Evolutionary conservation across 2,113 vertebrate genomes (phyloP), one percentile per base, ranked within the genome.

Genomic region (Protomyctophum bolini): DNA sequence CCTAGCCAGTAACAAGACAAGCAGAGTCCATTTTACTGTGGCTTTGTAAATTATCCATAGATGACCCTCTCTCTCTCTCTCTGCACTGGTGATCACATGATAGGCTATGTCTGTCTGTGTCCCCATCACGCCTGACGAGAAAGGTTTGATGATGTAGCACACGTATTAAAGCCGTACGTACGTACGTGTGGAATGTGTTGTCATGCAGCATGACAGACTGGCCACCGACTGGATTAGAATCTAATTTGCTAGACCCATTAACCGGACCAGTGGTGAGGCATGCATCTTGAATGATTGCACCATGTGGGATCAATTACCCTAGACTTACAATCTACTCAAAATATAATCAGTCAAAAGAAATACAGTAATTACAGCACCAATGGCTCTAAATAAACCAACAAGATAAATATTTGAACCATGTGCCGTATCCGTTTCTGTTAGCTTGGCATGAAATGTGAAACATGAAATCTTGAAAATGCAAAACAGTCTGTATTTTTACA

Each of bases 221-320:
- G 59, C 71, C 58, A 68, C 62, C 41, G 52, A 88, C 56, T 86
- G 81, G 77, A 88, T 77, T 87, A 63, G 65, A 81, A 82, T 85
- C 66, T 74, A 77, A 86, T 88, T 86, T 85, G 81, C 83, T 84
- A 74, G 61, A 84, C 63, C 77, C 83, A 87, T 90, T 88, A 86
- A 83, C 68, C 66, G 82, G 72, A 71, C 62, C 55, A 70, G 75
- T 67, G 81, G 79, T 84, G 84, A 81, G 75, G 73, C 67, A 70
- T 72, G 62, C 75, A 88, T 83, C 75, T 77, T 84, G 80, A 88
- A 70, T 76, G 73, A 88, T 89, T 79, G 82, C 33, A 41, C 68
- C 5, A 11, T 15, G 52, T 52, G 62, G 62, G 60, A 87, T 91
- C 67, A 71, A 81, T 83, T 75, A 76, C 48, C 73, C 52, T 15